Evolutionary conservation across 2,888 invertebrate species (phyloP).

Genomic region (Schrankia costaestrigalis): DNA sequence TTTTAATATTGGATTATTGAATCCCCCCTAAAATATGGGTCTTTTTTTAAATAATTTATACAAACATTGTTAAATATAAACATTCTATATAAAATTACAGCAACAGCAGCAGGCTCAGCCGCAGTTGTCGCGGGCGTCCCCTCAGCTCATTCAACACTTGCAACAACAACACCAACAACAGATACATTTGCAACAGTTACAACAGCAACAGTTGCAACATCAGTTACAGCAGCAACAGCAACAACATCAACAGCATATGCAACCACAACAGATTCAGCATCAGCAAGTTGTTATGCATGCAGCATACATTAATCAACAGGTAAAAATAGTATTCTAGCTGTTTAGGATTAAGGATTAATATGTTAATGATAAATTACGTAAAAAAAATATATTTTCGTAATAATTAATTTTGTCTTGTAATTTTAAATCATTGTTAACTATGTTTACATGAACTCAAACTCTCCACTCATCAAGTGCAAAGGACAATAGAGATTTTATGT

Average conservation of each 20-base stretch:
- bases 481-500: too few species aligned
- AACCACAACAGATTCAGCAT: slow-evolving; percentile 45
- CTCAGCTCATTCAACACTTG: slow-evolving; percentile 54
- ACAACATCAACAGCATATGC: slow-evolving; percentile 45
- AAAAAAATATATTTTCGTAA: too few species aligned
- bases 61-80: background rate
- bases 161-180: slow-evolving; percentile 52
- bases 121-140: slow-evolving; percentile 29
- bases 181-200: slow-evolving; percentile 43
- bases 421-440: too few species aligned
- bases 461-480: too few species aligned
- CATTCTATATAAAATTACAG: slow-evolving; percentile 22
- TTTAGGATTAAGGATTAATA: too few species aligned
- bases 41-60: too few species aligned
- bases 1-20: too few species aligned
- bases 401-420: too few species aligned
- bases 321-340: slow-evolving; percentile 24
- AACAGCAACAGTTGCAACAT: slow-evolving; percentile 50
- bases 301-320: slow-evolving; percentile 69
- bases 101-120: slow-evolving; percentile 40
- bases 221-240: slow-evolving; percentile 57
- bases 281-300: slow-evolving; percentile 73
- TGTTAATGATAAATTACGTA: too few species aligned
- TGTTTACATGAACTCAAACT: too few species aligned
- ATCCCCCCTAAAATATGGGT: too few species aligned